Evolutionary conservation across 2,113 vertebrate genomes (phyloP), one percentile per base, ranked within the genome.

Genomic region (Burhinus oedicnemus): DNA sequence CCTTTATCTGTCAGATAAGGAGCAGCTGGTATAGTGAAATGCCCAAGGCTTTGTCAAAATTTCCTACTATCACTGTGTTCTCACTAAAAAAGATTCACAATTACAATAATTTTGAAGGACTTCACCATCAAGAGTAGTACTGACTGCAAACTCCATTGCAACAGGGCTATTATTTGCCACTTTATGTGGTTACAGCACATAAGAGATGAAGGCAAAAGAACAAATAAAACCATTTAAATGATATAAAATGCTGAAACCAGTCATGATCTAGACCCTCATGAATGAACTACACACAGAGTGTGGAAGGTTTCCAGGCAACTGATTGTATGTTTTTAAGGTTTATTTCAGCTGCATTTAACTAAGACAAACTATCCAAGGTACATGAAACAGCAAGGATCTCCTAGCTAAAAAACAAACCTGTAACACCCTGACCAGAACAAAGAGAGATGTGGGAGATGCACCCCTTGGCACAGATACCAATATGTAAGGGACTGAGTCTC

Each of bases 1-100:
- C 49, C 62, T 92, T 96, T 78, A 94, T 85, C 55, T 83, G 40
- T 62, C 77, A 92, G 83, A 93, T 89, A 94, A 94, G 81, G 19
- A 76, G 54, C 32, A 97, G 80, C 55, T 72, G n/a, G 17, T 61
- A 64, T 4, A 87, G n/a, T 1, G 8, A 89, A 97, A 77, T 55
- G 44, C 57, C 83, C 20, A 92, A 76, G 65, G 88, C 25, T 92
- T 75, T 91, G 68, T 68, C 64, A 94, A 38, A 78, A 94, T 78
- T 78, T 83, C 18, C 66, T 36, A 64, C n/a, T 17, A 85, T 83
- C 51, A 75, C 25, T 76, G 40, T 38, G 69, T 77, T 87, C 85
- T 82, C 61, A 70, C 40, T 85, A 51, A 80, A 95, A 92, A 40
- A 5, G 3, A 92, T 55, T 71, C 60, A 92, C 45, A 83, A 81